Conservation (phyloP, 30 jellyfish, hydroid and myxozoan species). For the Morbakka virulenta region DNA sequence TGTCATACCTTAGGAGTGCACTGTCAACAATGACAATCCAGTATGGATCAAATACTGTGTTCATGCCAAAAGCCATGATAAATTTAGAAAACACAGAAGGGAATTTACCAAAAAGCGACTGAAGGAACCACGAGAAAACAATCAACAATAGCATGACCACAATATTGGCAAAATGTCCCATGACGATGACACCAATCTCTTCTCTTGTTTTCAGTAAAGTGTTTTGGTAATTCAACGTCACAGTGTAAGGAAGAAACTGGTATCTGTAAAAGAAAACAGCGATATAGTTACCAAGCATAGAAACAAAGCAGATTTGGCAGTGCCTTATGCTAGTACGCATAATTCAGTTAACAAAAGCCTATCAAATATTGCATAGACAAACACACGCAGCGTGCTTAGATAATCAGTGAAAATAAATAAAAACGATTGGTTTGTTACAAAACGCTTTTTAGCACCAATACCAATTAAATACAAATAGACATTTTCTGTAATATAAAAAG, state of each 20-base stretch:
- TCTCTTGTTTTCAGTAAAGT: conserved; percentile 89
- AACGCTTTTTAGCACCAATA: too few relatives aligned
- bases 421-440: too few relatives aligned
- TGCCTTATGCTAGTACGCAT: too few relatives aligned
- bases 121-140: conserved; percentile 65
- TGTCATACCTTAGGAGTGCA: conserved; percentile 67
- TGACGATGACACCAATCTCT: conserved; percentile 74
- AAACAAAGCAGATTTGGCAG: too few relatives aligned
- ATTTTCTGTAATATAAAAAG: too few relatives aligned
- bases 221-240: conserved; percentile 68
- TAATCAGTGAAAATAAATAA: too few relatives aligned
- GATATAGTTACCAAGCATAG: too few relatives aligned
- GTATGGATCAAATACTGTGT: conserved; percentile 79
- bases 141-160: conserved; percentile 48
- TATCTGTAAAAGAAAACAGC: too few relatives aligned
- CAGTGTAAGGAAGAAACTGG: conserved; percentile 91
- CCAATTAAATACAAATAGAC: too few relatives aligned
- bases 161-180: conserved; percentile 90
- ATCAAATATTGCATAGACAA: too few relatives aligned
- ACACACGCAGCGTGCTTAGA: too few relatives aligned
- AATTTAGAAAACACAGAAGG: conserved; percentile 73
- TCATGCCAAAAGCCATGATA: conserved; percentile 88
- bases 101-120: conserved; percentile 67
- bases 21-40: conserved; percentile 88
- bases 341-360: too few relatives aligned